Evolutionary conservation across 2,113 vertebrate genomes (phyloP).

Genomic region (Probosciger aterrimus): DNA sequence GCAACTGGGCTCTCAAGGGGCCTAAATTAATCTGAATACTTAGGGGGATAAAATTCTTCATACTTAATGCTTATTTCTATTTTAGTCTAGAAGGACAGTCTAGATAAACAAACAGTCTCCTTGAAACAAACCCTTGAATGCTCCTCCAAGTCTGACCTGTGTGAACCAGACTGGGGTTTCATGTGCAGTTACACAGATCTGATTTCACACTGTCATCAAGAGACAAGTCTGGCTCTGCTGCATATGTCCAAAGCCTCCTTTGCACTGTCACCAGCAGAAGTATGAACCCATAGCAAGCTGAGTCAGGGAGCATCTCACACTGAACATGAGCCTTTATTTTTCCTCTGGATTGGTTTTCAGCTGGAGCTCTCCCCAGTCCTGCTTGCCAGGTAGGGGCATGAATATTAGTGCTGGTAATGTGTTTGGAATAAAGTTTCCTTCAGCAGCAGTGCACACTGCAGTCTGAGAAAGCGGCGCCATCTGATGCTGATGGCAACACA

Average conservation of each 20-base stretch:
- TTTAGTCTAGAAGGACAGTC: not conserved
- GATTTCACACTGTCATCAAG: slow-evolving; percentile 10
- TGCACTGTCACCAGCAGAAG: not conserved
- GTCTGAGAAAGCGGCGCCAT: not conserved
- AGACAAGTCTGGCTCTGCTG: not conserved
- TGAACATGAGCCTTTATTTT: not conserved
- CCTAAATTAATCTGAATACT: not conserved
- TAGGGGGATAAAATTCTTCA: not conserved
- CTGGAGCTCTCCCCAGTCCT: not conserved
- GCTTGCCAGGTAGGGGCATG: not conserved
- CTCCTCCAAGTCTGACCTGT: not conserved
- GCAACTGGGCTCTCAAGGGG: not conserved
- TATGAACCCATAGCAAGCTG: not conserved
- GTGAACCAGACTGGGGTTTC: not conserved
- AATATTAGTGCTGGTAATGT: not conserved
- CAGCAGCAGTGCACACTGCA: not conserved
- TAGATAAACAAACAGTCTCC: not conserved
- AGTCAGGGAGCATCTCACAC: not conserved
- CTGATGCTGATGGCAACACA: rapidly evolving
- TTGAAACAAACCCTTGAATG: not conserved
- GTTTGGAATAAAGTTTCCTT: not conserved
- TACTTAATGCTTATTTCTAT: not conserved
- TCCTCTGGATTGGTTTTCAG: not conserved
- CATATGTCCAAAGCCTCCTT: not conserved
- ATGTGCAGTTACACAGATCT: not conserved